Base-by-base conservation (phyloP, 2,888 invertebrate genomes). In the Zaprionus lineosus region DNA sequence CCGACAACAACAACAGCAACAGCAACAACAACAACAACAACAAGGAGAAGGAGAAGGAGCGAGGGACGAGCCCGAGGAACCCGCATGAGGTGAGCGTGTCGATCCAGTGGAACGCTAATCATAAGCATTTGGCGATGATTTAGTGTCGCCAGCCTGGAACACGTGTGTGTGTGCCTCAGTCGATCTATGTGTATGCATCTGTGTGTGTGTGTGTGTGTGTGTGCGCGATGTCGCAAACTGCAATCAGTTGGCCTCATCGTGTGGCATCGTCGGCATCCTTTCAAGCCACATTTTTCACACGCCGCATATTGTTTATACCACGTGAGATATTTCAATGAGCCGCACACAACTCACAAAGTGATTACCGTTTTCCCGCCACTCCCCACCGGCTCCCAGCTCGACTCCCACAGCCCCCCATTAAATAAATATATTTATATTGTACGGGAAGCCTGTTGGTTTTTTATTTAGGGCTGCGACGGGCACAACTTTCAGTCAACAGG, bases 91-190 rank as follows among this genome's bases (percentile, higher is more conserved):
- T 51, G 76, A 72, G 61, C 64, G 72, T 73, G 57, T 71, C 73
- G 70, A 48, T 52, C 40, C 69, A 58, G 34, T 57, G 66, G 59
- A 52, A 69, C 70, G 71, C 76, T 85, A 81, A 81, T 81, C 85
- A 85, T 79, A 85, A 85, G 81, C 83, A 83, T 81, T 81, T 83
- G 76, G 63, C 64, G 62, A 82, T 82, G 82, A 82, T 82, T 82
- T 83, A 82, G 84, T 83, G 76, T 62, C 74, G 74, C 52, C 83
- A 73, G 85, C 52, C 74, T 63, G 71, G 46, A 55, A 52, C 73
- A 74, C 83, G 82, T 78, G 74, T 82, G 66, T 70, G 40, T 58
- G 9, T 37, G 31, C 50, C 28, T 21, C 11, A n/a, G n/a, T n/a
- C n/a, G 6, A 5, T 11, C 2, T 19, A 8, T 18, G 4, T 19